Percentiles rank a stretch among this genome's conserved stretches.
These are phyloP conservation scores for Mesorhabditis sp. DNA, from an alignment of 2,888 invertebrate species.

Conservation along the genomic window DNA sequence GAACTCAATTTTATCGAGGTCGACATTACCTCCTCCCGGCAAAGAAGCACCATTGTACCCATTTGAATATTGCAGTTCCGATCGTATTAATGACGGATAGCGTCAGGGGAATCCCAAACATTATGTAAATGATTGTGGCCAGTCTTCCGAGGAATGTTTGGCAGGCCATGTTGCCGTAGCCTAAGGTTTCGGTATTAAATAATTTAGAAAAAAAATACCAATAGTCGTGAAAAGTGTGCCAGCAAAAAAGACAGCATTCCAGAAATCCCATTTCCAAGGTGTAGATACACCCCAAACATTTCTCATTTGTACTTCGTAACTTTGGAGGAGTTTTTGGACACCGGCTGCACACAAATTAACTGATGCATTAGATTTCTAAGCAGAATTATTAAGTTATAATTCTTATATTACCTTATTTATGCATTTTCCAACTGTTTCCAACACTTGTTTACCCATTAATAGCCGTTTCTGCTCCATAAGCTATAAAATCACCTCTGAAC, in stretches of 20 bases:
- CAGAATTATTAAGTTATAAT: too few relatives aligned
- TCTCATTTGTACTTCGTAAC: neutral
- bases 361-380: too few relatives aligned
- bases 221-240: conserved; percentile 53
- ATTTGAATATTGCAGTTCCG: conserved; percentile 74
- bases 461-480: neutral
- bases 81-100: conserved; percentile 87
- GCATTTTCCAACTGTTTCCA: neutral
- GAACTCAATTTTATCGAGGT: neutral
- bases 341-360: neutral
- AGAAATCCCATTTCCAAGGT: conserved; percentile 50
- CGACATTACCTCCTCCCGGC: conserved; percentile 16
- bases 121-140: conserved; percentile 84
- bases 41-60: conserved; percentile 23
- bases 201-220: conserved; percentile 66
- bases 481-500: neutral
- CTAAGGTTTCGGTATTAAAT: conserved; percentile 20
- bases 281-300: neutral
- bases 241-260: conserved; percentile 52
- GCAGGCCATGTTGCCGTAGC: conserved; percentile 87
- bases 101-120: conserved; percentile 90
- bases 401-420: neutral
- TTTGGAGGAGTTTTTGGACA: neutral
- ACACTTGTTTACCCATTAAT: neutral
- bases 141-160: conserved; percentile 78